phyloP scores from a whole-genome alignment of 2,113 vertebrate species.

The Centropus unirufus region DNA sequence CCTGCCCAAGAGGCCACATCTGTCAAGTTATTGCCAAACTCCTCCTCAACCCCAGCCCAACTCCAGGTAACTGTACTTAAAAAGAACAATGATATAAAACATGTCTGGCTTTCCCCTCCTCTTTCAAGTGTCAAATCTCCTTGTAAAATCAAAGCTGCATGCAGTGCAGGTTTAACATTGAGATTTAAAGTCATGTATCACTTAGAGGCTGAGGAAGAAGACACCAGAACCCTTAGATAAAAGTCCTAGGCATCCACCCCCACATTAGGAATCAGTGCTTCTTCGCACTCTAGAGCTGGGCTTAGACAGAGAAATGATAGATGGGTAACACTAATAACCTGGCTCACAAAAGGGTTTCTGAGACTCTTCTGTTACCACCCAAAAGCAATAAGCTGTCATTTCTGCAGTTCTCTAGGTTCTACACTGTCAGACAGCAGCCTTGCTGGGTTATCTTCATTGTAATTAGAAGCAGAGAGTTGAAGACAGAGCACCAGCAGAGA shows the following conservation, averaged over 20 bases:
- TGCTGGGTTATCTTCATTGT: background rate
- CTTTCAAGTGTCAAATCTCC: background rate
- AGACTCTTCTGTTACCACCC: background rate
- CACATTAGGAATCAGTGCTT: fast-evolving
- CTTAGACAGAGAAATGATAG: background rate
- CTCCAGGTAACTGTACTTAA: background rate
- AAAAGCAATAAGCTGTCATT: background rate
- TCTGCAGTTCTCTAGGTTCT: background rate
- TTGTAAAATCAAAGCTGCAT: background rate
- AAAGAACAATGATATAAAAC: background rate
- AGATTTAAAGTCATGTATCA: background rate
- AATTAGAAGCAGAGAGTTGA: background rate
- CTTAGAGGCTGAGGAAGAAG: background rate
- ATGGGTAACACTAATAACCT: background rate
- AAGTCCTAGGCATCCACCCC: background rate
- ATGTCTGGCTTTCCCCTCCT: background rate
- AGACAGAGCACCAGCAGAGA: background rate
- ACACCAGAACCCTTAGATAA: background rate
- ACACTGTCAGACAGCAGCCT: background rate
- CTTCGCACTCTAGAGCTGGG: background rate
- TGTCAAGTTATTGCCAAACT: background rate
- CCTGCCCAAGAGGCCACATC: background rate
- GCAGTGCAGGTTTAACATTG: background rate
- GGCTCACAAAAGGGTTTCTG: background rate
- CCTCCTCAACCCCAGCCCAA: background rate